Percentiles rank a stretch among this genome's conserved stretches.
Evolutionary conservation across 2,113 vertebrate genomes (phyloP).

Genomic region (Grus americana): DNA sequence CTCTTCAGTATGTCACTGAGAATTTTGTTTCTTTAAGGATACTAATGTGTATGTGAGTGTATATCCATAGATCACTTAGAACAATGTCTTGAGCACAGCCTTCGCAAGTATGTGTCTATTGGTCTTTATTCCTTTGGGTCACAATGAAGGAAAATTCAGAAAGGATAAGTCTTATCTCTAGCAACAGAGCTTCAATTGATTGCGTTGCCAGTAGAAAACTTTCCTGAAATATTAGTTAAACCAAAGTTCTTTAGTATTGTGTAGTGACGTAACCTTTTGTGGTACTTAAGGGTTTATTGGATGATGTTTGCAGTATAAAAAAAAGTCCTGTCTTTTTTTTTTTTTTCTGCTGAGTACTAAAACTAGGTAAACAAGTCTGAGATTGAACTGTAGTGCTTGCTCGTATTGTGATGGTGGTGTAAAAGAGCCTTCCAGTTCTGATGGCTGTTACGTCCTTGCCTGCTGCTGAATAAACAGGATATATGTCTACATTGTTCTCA

Average conservation of each 20-base stretch:
- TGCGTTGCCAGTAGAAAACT: neutral
- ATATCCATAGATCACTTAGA: neutral
- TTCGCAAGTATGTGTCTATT: fast-evolving
- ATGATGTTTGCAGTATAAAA: neutral
- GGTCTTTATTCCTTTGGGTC: neutral
- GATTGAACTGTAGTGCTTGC: neutral
- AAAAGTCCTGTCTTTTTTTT: neutral
- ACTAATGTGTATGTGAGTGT: neutral
- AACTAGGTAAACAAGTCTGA: neutral
- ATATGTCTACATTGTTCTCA: slow-evolving; percentile 25
- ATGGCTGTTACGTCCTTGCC: neutral
- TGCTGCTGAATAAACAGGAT: slow-evolving; percentile 52
- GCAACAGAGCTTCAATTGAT: neutral
- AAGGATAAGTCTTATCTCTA: neutral
- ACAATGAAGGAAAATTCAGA: neutral
- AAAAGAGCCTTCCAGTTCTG: neutral
- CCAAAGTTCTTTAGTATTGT: neutral
- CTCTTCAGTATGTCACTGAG: neutral
- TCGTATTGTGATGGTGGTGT: neutral
- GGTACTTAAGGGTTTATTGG: neutral
- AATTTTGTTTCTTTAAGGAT: neutral
- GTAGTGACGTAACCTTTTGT: neutral
- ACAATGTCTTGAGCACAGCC: neutral
- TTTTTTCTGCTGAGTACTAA: fast-evolving
- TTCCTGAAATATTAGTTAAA: neutral